Base-by-base conservation (phyloP, 2,888 invertebrate species). In the Athetis lepigone region DNA sequence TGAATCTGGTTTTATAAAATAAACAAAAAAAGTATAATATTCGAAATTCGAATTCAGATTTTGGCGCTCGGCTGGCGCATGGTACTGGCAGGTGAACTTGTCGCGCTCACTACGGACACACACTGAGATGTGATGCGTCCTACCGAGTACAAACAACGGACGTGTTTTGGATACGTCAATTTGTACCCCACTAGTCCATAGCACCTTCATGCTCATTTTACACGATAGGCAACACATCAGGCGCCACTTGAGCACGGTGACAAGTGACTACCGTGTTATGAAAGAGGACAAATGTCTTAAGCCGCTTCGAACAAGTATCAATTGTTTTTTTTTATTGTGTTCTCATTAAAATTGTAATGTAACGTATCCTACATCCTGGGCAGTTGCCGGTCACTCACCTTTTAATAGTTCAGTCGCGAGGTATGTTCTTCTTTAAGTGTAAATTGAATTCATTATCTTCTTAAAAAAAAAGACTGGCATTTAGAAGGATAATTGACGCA, bases 1-100 rank as follows among this genome's bases (percentile, higher is more conserved):
- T 90, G 85, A 76, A 71, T 80, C 73, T 86, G 82, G 74, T 84
- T 82, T 76, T 72, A 77, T 77, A 80, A 84, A 79, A 80, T 69
- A 80, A 83, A 80, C 75, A 85, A 81, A 77, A 77, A 80, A 56
- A 54, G 77, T 45, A 69, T 47, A 71, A 71, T 33, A 72, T 52
- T 66, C 54, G 49, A 51, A 83, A 82, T 81, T 88, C 73, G 70
- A 84, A 86, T 86, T 89, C 83, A 88, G 81, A 90, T 85, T 86
- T 88, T 89, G 85, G 90, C 90, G 88, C 90, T 85, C 87, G 64
- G 79, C 82, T 79, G 83, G 85, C 89, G 86, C 90, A 90, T 91
- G 83, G 82, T 86, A 80, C 64, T 79, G 82, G 84, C 72, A 82
- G 84, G 84, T 85, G 83, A 85, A 89, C 84, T 89, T 85, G 88